Base-by-base conservation (phyloP, 1,140 invertebrate genomes). In the Galendromus occidentalis region DNA sequence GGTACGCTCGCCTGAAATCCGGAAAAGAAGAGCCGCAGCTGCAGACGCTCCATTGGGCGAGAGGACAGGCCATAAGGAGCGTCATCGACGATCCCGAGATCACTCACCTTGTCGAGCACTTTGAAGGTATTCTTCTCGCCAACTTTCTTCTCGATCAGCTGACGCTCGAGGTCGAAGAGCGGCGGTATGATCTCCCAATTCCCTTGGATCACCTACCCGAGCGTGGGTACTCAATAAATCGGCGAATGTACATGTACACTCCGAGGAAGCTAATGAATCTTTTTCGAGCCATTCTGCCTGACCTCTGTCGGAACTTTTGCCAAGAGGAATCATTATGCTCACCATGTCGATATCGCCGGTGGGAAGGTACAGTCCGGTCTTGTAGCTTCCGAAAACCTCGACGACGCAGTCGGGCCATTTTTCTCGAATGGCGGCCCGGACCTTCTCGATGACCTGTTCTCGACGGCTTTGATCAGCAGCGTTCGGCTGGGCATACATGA, bases 311-410 rank as follows among this genome's bases (percentile, higher is more conserved):
- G n/a, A n/a, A n/a, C n/a, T n/a, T n/a, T n/a, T n/a, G n/a, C n/a
- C n/a, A n/a, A n/a, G n/a, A n/a, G n/a, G 33, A 39, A 39, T n/a
- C 14, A 6, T 47, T 14, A 47, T 47, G 28, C 14, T 59, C 17
- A 66, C 63, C 66, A 66, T 18, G n/a, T 66, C 66, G 63, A 66
- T 66, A 63, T 66, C 66, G 4, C 63, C 39, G 25, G 25, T 66
- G 28, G 66, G 51, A 12, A 66, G 28, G 28, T 66, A 66, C 1
- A 66, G 66, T 4, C 55, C 55, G 2, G 66, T 66, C 17, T 22
- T 20, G 25, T 64, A 66, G 25, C 66, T 66, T 12, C 66, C 66
- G 29, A 66, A 66, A n/a, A 33, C 29, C 2, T 66, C 20, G 29
- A 66, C 28, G 12, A 17, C 33, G 4, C 28, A 44, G 7, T 65